Conservation (phyloP, 2,888 invertebrate genomes). For the Lysandra coridon region DNA sequence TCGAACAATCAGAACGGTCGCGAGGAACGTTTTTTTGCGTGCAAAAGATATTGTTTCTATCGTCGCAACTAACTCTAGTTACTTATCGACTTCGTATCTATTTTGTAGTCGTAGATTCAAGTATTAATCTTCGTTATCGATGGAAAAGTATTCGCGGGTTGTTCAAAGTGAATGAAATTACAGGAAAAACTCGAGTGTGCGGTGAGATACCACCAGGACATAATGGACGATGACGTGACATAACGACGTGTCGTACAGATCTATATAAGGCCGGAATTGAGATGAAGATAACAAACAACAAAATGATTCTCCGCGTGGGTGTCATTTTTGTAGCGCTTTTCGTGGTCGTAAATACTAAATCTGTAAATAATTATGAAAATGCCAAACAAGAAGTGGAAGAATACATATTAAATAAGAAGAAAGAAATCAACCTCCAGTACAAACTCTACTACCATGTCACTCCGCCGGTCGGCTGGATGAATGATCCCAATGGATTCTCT, state of each 20-base stretch:
- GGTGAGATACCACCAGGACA: not conserved
- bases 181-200: constrained; percentile 13
- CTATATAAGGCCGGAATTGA: not conserved
- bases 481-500: constrained; percentile 60
- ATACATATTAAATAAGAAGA: constrained; percentile 54
- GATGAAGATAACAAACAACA: constrained; percentile 1
- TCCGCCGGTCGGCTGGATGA: constrained; percentile 51
- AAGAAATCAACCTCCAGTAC: constrained; percentile 43
- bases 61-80: not conserved
- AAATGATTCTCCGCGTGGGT: constrained; percentile 9
- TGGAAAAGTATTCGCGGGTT: not conserved
- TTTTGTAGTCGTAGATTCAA: not conserved
- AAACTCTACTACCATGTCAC: constrained; percentile 40
- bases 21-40: not conserved
- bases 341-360: constrained; percentile 6
- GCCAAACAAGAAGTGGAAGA: constrained; percentile 48
- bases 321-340: not conserved
- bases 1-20: not conserved
- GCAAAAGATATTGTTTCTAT: not conserved
- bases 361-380: constrained; percentile 24
- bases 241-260: not conserved
- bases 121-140: not conserved
- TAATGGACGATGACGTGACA: not conserved
- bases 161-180: not conserved
- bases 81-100: not conserved